Evolutionary conservation across 2,113 vertebrate species (phyloP).

Genomic region (Anguilla japonica): DNA sequence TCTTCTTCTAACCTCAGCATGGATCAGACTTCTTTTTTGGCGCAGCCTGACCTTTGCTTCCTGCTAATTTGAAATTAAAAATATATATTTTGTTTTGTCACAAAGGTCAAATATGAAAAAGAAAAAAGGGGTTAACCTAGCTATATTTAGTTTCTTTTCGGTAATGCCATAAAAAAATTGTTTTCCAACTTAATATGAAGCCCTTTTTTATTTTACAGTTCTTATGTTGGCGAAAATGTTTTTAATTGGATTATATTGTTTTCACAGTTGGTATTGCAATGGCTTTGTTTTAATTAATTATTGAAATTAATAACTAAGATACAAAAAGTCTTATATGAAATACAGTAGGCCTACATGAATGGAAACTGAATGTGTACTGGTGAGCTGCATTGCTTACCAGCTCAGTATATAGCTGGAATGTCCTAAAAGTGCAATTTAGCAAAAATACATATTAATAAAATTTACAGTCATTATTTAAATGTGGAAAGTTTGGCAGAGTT

Average conservation of each 20-base stretch:
- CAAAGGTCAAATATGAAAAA: neutral
- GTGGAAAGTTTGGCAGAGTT: neutral
- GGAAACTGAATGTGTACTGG: neutral
- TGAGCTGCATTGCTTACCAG: too few species aligned
- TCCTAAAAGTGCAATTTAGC: neutral
- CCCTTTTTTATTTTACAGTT: too few species aligned
- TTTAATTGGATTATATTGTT: too few species aligned
- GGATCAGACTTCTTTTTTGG: neutral
- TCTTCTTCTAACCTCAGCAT: neutral
- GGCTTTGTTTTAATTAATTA: neutral
- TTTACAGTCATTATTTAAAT: neutral
- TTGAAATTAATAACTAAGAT: neutral
- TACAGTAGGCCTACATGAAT: neutral
- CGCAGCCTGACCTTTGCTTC: neutral
- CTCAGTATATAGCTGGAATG: neutral
- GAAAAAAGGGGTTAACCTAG: neutral
- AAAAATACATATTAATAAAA: neutral
- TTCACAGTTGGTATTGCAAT: neutral
- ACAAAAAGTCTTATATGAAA: too few species aligned
- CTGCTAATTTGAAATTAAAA: neutral
- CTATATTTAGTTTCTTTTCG: neutral
- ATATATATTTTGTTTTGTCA: neutral
- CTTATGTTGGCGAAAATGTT: too few species aligned
- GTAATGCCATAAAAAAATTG: neutral
- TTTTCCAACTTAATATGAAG: neutral